Evolutionary conservation across 2,888 invertebrate genomes (phyloP).

Genomic region (Eupithecia subumbrata): DNA sequence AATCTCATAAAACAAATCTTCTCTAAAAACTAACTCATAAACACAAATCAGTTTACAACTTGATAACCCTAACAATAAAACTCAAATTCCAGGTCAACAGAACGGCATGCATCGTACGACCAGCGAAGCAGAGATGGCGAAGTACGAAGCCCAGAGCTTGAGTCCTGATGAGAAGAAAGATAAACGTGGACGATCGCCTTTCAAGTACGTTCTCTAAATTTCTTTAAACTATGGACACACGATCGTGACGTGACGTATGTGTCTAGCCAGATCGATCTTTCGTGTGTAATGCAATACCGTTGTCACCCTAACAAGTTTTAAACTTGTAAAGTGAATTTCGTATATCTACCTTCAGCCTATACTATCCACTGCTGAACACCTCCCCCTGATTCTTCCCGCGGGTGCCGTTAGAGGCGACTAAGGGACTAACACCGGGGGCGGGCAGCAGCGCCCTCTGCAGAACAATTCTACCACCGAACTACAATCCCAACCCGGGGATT

Average conservation of each 20-base stretch:
- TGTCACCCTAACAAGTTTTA: slow-evolving; percentile 35
- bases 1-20: neutral
- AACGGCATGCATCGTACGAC: slow-evolving; percentile 88
- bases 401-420: no score
- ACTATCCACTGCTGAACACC: no score
- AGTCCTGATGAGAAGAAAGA: slow-evolving; percentile 85
- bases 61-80: neutral
- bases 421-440: no score
- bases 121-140: slow-evolving; percentile 90
- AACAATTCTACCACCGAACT: no score
- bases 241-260: slow-evolving; percentile 68
- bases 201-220: slow-evolving; percentile 85
- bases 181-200: slow-evolving; percentile 95
- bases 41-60: neutral
- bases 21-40: neutral
- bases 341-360: no score
- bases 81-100: slow-evolving; percentile 57
- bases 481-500: no score
- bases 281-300: slow-evolving; percentile 33
- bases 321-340: slow-evolving; percentile 16
- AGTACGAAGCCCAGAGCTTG: slow-evolving; percentile 82
- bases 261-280: slow-evolving; percentile 76
- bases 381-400: no score
- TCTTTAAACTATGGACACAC: slow-evolving; percentile 45
- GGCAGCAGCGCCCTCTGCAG: no score